phyloP scores from a whole-genome alignment of 1,140 invertebrate species.

The Lordiphosa clarofinis region DNA sequence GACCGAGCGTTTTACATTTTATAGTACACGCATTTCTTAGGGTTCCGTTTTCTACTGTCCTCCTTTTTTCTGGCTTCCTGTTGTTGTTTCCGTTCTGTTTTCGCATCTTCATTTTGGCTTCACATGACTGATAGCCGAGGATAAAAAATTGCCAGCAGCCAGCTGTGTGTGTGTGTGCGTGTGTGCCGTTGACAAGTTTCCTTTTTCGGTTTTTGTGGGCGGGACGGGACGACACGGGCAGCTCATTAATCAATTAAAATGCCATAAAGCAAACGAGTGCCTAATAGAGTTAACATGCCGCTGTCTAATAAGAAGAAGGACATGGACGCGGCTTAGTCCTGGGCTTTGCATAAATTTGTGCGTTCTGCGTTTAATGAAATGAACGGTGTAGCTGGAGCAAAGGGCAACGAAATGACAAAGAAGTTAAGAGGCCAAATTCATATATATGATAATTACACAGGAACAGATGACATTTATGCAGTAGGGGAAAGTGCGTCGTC shows the following conservation, averaged over 20 bases:
- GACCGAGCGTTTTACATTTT: slow-evolving; percentile 57
- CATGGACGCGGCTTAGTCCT: slow-evolving; percentile 3
- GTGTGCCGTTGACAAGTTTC: slow-evolving; percentile 48
- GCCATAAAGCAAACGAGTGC: slow-evolving; percentile 46
- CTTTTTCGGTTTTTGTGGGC: background rate
- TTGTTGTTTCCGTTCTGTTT: slow-evolving; percentile 1
- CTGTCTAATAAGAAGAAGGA: slow-evolving; percentile 29
- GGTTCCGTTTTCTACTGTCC: slow-evolving; percentile 9
- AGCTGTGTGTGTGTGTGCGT: slow-evolving; percentile 19
- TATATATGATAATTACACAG: slow-evolving; percentile 11
- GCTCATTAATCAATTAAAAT: slow-evolving; percentile 72
- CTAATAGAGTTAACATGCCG: slow-evolving; percentile 58
- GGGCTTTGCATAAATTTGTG: slow-evolving; percentile 62
- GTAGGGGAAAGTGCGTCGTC: no score
- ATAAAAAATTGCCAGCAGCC: slow-evolving; percentile 43
- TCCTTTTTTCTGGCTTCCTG: slow-evolving; percentile 5
- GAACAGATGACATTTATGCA: background rate
- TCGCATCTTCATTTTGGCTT: slow-evolving; percentile 3
- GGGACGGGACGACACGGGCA: slow-evolving; percentile 1
- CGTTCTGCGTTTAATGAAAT: slow-evolving; percentile 57
- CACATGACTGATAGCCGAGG: slow-evolving; percentile 45
- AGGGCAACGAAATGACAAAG: background rate
- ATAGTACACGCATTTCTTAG: slow-evolving; percentile 17
- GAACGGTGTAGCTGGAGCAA: slow-evolving; percentile 28
- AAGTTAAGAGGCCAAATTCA: slow-evolving; percentile 5